Conservation (phyloP, 2,797 vertebrate genomes). For the Allobates femoralis region DNA sequence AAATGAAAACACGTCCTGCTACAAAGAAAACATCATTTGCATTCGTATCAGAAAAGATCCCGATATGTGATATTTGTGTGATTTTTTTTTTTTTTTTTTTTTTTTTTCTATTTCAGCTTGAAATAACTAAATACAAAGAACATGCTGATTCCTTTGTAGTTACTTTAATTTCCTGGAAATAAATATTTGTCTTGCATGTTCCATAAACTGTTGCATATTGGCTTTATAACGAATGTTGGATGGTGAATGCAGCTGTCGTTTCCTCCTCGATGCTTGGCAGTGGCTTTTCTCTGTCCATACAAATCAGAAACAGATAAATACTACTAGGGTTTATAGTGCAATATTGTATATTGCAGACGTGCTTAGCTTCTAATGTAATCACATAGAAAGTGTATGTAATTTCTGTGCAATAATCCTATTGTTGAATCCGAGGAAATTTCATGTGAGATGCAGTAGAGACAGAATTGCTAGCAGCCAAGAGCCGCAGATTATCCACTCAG, state of each 20-base stretch:
- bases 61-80: background rate
- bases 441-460: background rate
- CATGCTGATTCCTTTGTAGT: background rate
- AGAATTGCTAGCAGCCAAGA: background rate
- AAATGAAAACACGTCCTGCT: conserved; percentile 15
- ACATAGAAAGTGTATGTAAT: background rate
- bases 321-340: background rate
- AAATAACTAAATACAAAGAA: background rate
- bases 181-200: background rate
- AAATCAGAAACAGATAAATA: background rate
- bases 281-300: background rate
- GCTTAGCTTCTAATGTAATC: background rate
- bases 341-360: background rate
- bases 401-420: background rate
- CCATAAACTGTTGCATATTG: background rate
- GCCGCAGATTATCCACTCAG: background rate
- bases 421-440: background rate
- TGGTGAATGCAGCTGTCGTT: background rate
- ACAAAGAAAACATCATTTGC: background rate
- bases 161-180: conserved; percentile 9
- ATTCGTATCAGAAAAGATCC: background rate
- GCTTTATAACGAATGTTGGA: background rate
- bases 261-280: background rate
- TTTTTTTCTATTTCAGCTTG: background rate
- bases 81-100: background rate